phyloP scores from a whole-genome alignment of 2,888 invertebrate genomes.

The Lumbricus terrestris region DNA sequence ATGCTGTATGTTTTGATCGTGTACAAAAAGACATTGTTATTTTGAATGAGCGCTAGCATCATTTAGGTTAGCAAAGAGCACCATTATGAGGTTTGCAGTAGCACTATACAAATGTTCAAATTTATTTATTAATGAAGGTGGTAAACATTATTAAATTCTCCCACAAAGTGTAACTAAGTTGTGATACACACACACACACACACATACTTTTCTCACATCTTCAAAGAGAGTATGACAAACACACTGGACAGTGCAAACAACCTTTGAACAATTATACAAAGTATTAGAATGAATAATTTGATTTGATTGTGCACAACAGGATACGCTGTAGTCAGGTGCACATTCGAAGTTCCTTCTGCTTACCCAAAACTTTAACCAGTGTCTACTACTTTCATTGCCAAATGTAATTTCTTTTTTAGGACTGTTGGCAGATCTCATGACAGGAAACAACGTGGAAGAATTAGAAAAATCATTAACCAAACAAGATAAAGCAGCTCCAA shows the following conservation, averaged over 20 bases:
- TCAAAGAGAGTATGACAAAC: neutral
- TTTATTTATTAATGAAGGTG: neutral
- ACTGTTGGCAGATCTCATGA: neutral
- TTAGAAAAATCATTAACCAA: neutral
- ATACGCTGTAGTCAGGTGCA: too few species aligned
- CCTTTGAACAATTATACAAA: neutral
- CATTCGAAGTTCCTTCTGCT: too few species aligned
- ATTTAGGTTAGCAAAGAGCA: too few species aligned
- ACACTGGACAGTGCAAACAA: neutral
- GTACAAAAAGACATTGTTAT: too few species aligned
- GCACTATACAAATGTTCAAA: neutral
- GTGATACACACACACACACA: neutral
- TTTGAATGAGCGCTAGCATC: too few species aligned
- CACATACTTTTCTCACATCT: neutral
- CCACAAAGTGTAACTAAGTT: neutral
- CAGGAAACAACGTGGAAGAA: neutral
- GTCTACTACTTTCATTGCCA: too few species aligned
- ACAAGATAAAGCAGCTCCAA: neutral
- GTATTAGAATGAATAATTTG: neutral
- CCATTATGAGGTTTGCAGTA: too few species aligned
- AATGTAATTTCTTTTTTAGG: neutral
- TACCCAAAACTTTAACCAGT: too few species aligned
- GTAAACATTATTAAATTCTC: neutral
- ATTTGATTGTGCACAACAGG: neutral
- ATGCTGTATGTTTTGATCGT: too few species aligned